Percentiles rank a stretch among this genome's conserved stretches.
Evolutionary conservation across 2,888 invertebrate species (phyloP).

Genomic region (Cremastinae sp.): DNA sequence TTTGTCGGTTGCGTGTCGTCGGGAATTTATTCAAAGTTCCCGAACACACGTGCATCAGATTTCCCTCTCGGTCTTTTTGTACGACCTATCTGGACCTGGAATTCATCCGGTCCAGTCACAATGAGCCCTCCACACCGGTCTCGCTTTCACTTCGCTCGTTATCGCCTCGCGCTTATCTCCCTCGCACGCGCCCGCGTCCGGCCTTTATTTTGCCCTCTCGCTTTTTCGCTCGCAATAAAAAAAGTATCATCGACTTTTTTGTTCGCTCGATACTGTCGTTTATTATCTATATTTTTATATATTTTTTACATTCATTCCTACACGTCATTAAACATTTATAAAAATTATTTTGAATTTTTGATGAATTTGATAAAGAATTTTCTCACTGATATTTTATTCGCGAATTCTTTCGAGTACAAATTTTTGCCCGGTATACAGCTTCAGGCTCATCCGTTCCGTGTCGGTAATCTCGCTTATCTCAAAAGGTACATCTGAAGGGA

Average conservation of each 20-base stretch:
- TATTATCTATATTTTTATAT: too few species aligned
- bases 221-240: slow-evolving; percentile 30
- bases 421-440: neutral
- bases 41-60: too few species aligned
- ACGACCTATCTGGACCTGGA: slow-evolving; percentile 21
- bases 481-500: slow-evolving; percentile 20
- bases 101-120: slow-evolving; percentile 46
- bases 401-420: neutral
- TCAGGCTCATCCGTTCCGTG: slow-evolving; percentile 20
- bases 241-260: neutral
- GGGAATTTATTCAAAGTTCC: too few species aligned
- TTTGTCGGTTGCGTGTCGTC: slow-evolving; percentile 10
- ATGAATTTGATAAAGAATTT: too few species aligned
- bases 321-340: too few species aligned
- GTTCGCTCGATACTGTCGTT: too few species aligned
- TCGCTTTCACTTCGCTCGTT: slow-evolving; percentile 58
- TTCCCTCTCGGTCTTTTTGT: too few species aligned
- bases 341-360: too few species aligned
- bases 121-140: slow-evolving; percentile 13
- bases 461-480: slow-evolving; percentile 25
- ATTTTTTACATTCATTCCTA: too few species aligned
- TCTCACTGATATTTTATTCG: too few species aligned
- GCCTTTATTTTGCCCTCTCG: slow-evolving; percentile 37
- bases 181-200: slow-evolving; percentile 40
- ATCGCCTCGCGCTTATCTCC: slow-evolving; percentile 50